Conservation (phyloP, 2,888 invertebrate genomes). For the Xestobium rufovillosum region DNA sequence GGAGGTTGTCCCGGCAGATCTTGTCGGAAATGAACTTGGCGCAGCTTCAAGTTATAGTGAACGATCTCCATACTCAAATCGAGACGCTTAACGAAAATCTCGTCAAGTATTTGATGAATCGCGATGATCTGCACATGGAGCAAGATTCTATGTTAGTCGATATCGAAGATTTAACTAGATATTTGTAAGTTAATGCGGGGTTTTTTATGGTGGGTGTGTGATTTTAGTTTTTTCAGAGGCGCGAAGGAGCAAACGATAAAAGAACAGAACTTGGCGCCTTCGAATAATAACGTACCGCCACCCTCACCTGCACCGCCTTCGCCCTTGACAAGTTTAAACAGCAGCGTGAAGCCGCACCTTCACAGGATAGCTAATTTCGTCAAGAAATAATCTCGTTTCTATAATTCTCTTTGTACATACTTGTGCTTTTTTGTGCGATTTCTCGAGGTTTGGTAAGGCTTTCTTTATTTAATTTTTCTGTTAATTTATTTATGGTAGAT, state of each 20-base stretch:
- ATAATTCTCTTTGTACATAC: slow-evolving; percentile 47
- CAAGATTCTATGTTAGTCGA: slow-evolving; percentile 97
- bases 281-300: slow-evolving; percentile 38
- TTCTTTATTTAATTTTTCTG: slow-evolving; percentile 1
- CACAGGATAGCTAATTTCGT: slow-evolving; percentile 45
- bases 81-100: slow-evolving; percentile 86
- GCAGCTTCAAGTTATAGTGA: slow-evolving; percentile 88
- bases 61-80: slow-evolving; percentile 90
- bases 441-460: too few relatives aligned
- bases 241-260: slow-evolving; percentile 47
- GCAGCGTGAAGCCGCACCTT: slow-evolving; percentile 42
- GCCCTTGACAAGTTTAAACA: slow-evolving; percentile 39
- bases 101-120: slow-evolving; percentile 80
- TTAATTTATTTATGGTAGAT: background rate
- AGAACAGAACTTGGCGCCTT: slow-evolving; percentile 34
- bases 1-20: slow-evolving; percentile 75
- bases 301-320: slow-evolving; percentile 39
- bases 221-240: slow-evolving; percentile 38
- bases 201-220: too few relatives aligned
- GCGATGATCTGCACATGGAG: slow-evolving; percentile 95
- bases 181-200: slow-evolving; percentile 57
- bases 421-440: slow-evolving; percentile 15
- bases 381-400: slow-evolving; percentile 48
- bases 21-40: slow-evolving; percentile 90
- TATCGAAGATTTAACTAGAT: slow-evolving; percentile 90